Percentiles rank a stretch among this genome's conserved stretches.
Conservation (phyloP, 2,797 vertebrate species). For the Falco columbarius region DNA sequence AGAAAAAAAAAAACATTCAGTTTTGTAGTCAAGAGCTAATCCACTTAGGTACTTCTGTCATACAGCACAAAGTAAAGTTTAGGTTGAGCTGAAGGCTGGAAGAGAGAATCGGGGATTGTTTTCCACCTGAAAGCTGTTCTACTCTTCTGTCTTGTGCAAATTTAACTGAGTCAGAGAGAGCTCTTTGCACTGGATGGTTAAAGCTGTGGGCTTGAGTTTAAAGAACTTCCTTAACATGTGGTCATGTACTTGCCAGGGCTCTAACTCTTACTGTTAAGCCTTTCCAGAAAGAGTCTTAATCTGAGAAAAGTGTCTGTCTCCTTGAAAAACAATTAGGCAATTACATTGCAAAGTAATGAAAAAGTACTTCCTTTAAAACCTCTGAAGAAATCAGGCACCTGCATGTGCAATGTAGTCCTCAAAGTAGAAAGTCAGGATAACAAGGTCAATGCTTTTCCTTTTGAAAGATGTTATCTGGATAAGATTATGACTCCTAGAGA, state of each 20-base stretch:
- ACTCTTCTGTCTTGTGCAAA: neutral
- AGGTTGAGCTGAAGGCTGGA: neutral
- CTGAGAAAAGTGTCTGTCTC: neutral
- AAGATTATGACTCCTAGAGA: neutral
- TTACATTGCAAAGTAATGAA: constrained; percentile 29
- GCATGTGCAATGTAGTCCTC: neutral
- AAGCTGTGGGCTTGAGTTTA: neutral
- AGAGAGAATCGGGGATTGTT: neutral
- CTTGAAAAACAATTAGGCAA: constrained; percentile 46
- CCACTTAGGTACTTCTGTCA: neutral
- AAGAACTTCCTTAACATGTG: neutral
- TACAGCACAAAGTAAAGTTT: neutral
- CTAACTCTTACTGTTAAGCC: neutral
- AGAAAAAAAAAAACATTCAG: neutral
- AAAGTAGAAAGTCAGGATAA: constrained; percentile 39
- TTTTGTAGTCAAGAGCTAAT: neutral
- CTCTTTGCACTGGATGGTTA: neutral
- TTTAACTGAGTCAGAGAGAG: neutral
- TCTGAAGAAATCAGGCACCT: constrained; percentile 46
- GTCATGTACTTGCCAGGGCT: neutral
- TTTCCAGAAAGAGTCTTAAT: neutral
- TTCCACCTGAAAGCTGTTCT: neutral
- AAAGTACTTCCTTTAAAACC: constrained; percentile 44
- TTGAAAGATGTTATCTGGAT: constrained; percentile 13
- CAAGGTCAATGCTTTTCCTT: constrained; percentile 42